Evolutionary conservation across 2,797 vertebrate species (phyloP).

Genomic region (Diplodus puntazzo): DNA sequence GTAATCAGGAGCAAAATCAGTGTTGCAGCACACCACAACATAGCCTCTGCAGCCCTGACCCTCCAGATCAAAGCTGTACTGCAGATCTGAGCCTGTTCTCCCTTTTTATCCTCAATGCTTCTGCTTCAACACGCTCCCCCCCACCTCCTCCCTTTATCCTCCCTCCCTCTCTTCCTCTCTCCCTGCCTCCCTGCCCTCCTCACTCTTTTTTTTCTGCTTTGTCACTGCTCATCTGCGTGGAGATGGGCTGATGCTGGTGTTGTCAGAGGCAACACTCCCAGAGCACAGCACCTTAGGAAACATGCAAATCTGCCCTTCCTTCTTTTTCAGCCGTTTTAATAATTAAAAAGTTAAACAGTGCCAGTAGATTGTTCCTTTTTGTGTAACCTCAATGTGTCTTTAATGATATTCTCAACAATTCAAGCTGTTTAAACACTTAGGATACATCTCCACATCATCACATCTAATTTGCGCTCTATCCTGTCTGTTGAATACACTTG

Average conservation of each 20-base stretch:
- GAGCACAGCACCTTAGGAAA: conserved; percentile 66
- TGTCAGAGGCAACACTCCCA: conserved; percentile 70
- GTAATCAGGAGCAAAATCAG: conserved; percentile 34
- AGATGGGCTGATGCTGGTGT: conserved; percentile 72
- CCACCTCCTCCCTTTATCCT: conserved; percentile 21
- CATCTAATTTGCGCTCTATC: not conserved
- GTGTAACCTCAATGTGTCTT: not conserved
- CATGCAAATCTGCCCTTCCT: conserved; percentile 19
- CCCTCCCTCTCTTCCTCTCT: not conserved
- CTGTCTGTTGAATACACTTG: not conserved
- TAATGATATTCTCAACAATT: not conserved
- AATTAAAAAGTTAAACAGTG: conserved; percentile 11
- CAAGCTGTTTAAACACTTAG: not conserved
- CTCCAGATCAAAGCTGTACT: conserved; percentile 70
- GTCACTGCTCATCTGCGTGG: conserved; percentile 79
- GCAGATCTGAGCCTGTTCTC: conserved; percentile 66
- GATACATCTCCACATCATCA: not conserved
- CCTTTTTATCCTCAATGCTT: conserved; percentile 56
- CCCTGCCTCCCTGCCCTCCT: conserved; percentile 20
- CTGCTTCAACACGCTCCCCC: conserved; percentile 26
- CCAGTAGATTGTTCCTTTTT: conserved; percentile 21
- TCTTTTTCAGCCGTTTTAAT: conserved; percentile 12
- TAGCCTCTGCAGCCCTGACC: conserved; percentile 63
- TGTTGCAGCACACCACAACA: conserved; percentile 33
- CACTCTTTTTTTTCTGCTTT: conserved; percentile 78